These are phyloP conservation scores for Scalopus aquaticus DNA, from an alignment of 2,113 vertebrate genomes.

Conservation along the genomic window DNA sequence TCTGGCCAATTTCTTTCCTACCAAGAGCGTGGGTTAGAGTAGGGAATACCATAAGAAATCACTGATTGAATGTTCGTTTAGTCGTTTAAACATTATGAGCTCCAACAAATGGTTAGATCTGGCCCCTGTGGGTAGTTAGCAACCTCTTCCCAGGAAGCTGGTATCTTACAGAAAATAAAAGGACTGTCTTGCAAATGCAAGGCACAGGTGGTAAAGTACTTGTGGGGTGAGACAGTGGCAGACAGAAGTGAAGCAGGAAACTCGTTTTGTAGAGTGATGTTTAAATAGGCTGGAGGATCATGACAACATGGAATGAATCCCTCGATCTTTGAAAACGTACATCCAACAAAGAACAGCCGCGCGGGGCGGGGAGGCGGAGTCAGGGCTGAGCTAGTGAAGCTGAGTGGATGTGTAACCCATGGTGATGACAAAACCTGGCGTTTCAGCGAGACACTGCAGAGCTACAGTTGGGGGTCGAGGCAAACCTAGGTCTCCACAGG, in stretches of 20 bases:
- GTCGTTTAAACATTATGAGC: not conserved
- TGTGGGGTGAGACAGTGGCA: not conserved
- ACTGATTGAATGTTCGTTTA: not conserved
- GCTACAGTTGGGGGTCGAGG: not conserved
- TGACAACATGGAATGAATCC: not conserved
- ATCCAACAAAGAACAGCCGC: not conserved
- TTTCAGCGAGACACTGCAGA: not conserved
- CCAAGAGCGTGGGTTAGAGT: not conserved
- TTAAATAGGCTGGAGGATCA: not conserved
- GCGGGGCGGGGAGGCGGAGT: not conserved
- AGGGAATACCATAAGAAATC: not conserved
- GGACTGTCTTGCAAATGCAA: not conserved
- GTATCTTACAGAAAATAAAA: not conserved
- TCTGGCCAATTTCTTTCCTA: not conserved
- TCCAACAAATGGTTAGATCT: slow-evolving; percentile 9
- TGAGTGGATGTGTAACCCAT: not conserved
- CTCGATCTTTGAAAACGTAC: not conserved
- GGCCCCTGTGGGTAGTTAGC: not conserved
- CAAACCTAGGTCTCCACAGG: not conserved
- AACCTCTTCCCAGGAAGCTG: not conserved
- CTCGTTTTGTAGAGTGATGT: not conserved
- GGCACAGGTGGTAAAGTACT: not conserved
- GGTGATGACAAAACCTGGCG: not conserved
- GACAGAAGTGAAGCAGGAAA: not conserved
- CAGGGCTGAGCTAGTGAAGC: not conserved